Percentiles rank a stretch among this genome's conserved stretches.
Evolutionary conservation across 2,888 invertebrate genomes (phyloP).

Genomic region (Harpalus rufipes): DNA sequence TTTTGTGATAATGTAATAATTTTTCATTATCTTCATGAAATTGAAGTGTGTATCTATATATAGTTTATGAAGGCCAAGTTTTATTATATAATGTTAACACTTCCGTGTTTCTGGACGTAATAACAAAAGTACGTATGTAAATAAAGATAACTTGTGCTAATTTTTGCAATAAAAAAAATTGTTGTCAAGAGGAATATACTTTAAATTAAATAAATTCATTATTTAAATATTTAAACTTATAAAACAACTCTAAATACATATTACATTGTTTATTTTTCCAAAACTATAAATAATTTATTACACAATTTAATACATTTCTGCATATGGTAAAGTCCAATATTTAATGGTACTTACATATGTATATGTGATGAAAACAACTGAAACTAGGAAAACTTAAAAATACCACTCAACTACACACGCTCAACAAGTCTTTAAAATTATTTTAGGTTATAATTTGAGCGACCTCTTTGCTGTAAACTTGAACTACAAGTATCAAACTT

Average conservation of each 20-base stretch:
- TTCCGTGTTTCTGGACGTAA: slow-evolving; percentile 54
- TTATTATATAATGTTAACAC: slow-evolving; percentile 61
- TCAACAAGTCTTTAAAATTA: slow-evolving; percentile 18
- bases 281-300: too few relatives aligned
- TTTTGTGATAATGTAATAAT: slow-evolving; percentile 52
- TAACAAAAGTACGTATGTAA: slow-evolving; percentile 36
- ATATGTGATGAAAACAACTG: not conserved
- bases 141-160: slow-evolving; percentile 31
- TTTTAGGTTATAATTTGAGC: slow-evolving; percentile 34
- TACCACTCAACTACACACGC: slow-evolving; percentile 39
- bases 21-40: slow-evolving; percentile 52
- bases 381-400: slow-evolving; percentile 13
- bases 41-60: slow-evolving; percentile 43
- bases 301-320: too few relatives aligned
- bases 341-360: not conserved
- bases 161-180: slow-evolving; percentile 15
- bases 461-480: slow-evolving; percentile 56
- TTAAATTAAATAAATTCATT: not conserved
- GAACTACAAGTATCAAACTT: slow-evolving; percentile 54
- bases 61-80: slow-evolving; percentile 52
- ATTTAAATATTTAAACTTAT: not conserved
- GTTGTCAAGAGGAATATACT: slow-evolving; percentile 22
- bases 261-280: not conserved
- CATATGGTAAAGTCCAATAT: too few relatives aligned
- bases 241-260: not conserved